phyloP scores from a whole-genome alignment of 2,888 invertebrate genomes.

The Calameuta filiformis region DNA sequence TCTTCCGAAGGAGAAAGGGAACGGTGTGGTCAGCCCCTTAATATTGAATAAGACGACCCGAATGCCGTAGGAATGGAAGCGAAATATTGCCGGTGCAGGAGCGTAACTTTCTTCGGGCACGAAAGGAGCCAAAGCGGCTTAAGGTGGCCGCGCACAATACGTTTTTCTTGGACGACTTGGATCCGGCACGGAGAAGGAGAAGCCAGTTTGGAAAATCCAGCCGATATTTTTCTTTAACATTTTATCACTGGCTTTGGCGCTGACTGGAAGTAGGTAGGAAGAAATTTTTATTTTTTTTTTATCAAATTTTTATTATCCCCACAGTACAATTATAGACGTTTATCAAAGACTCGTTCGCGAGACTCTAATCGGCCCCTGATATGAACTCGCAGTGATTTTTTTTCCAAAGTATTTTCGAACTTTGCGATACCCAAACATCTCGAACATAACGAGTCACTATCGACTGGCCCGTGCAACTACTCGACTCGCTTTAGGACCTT shows the following conservation, averaged over 20 bases:
- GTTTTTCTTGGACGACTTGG: background rate
- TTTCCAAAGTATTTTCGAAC: background rate
- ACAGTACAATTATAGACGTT: background rate
- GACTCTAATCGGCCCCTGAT: background rate
- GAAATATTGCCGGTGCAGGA: constrained; percentile 44
- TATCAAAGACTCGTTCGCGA: background rate
- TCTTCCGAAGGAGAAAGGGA: constrained; percentile 19
- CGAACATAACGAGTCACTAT: background rate
- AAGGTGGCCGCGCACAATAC: background rate
- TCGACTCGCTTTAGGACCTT: background rate
- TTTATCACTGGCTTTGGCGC: background rate
- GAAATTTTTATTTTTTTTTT: background rate
- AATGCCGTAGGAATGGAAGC: constrained; percentile 33
- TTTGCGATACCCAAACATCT: background rate
- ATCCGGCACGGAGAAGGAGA: background rate
- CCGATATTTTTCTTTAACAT: background rate
- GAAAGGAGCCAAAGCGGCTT: constrained; percentile 1
- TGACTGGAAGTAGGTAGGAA: background rate
- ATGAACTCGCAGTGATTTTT: background rate
- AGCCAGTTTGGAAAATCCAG: background rate
- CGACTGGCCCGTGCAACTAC: background rate
- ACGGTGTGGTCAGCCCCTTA: constrained; percentile 44
- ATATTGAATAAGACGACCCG: constrained; percentile 56
- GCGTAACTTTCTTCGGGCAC: constrained; percentile 32
- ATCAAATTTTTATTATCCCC: background rate